A percentile compares a stretch with the other conserved stretches of the same genome.
phyloP scores from a whole-genome alignment of 2,113 vertebrate species.

The Sinocyclocheilus maitianheensis region DNA sequence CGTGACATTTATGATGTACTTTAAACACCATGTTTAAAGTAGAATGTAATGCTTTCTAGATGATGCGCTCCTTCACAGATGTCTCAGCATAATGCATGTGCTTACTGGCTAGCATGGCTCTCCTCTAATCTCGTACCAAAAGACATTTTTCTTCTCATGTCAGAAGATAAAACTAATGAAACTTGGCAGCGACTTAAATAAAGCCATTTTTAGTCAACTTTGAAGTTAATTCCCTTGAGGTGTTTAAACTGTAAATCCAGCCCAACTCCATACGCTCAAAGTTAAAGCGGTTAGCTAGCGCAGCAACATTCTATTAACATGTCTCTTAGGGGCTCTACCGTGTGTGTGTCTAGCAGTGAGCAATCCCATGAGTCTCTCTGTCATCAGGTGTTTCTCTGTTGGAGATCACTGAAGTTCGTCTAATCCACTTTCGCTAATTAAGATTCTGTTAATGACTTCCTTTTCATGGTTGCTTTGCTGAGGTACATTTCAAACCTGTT shows the following conservation, averaged over 20 bases:
- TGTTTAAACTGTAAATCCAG: not conserved
- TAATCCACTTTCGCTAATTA: slow-evolving; percentile 44
- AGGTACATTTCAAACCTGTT: not conserved
- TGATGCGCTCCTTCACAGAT: not conserved
- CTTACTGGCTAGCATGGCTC: not conserved
- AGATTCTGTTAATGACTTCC: slow-evolving; percentile 11
- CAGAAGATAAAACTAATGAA: slow-evolving; percentile 30
- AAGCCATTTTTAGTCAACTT: not conserved
- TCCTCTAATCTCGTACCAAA: slow-evolving; percentile 12
- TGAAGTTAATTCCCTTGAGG: slow-evolving; percentile 16
- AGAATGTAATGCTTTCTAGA: not conserved
- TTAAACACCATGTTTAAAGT: not conserved
- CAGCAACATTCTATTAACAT: slow-evolving; percentile 1
- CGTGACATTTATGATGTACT: slow-evolving; percentile 4
- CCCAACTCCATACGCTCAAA: not conserved
- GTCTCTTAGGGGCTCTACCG: not conserved
- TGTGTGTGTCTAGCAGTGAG: not conserved
- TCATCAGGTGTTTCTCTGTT: slow-evolving; percentile 8
- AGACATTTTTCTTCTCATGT: slow-evolving; percentile 17
- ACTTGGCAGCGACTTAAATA: slow-evolving; percentile 9
- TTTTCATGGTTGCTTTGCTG: not conserved
- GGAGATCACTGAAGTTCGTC: slow-evolving; percentile 31
- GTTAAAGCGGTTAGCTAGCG: not conserved
- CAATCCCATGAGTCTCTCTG: slow-evolving; percentile 9
- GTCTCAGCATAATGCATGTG: not conserved